These are phyloP conservation scores for Dascillus cervinus DNA, from an alignment of 2,888 invertebrate species.

Conservation along the genomic window DNA sequence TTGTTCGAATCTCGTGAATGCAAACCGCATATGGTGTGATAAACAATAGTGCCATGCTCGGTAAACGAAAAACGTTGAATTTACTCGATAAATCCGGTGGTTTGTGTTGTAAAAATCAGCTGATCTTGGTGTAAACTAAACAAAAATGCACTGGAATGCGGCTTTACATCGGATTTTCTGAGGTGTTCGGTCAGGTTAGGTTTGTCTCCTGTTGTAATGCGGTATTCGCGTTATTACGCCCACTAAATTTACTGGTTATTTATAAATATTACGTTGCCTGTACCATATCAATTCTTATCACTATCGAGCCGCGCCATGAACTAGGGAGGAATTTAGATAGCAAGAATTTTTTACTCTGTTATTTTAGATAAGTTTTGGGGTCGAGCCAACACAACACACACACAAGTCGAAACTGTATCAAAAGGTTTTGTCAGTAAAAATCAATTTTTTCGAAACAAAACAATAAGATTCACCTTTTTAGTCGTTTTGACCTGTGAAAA, in stretches of 20 bases:
- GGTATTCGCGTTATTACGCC: slow-evolving; percentile 15
- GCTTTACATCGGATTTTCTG: slow-evolving; percentile 16
- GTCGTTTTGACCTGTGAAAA: too few relatives aligned
- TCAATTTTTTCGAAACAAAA: neutral
- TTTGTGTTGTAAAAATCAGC: slow-evolving; percentile 17
- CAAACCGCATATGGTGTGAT: slow-evolving; percentile 29
- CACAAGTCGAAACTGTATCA: neutral
- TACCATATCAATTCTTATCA: slow-evolving; percentile 2
- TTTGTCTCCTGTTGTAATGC: slow-evolving; percentile 10
- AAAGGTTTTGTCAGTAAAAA: neutral
- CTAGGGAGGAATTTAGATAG: neutral
- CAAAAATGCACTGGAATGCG: slow-evolving; percentile 19
- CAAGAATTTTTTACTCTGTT: neutral
- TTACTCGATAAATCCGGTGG: slow-evolving; percentile 16
- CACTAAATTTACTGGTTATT: slow-evolving; percentile 11
- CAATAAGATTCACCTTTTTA: too few relatives aligned
- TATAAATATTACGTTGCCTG: slow-evolving; percentile 16
- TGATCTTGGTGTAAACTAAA: slow-evolving; percentile 14
- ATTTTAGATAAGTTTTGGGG: neutral
- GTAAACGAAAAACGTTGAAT: slow-evolving; percentile 17
- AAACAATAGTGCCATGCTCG: slow-evolving; percentile 26
- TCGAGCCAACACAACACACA: neutral
- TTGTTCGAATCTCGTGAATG: slow-evolving; percentile 14
- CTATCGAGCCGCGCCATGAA: too few relatives aligned
- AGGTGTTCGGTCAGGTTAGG: slow-evolving; percentile 18